Conservation (phyloP, 2,888 invertebrate species). For the Drosophila falleni region DNA sequence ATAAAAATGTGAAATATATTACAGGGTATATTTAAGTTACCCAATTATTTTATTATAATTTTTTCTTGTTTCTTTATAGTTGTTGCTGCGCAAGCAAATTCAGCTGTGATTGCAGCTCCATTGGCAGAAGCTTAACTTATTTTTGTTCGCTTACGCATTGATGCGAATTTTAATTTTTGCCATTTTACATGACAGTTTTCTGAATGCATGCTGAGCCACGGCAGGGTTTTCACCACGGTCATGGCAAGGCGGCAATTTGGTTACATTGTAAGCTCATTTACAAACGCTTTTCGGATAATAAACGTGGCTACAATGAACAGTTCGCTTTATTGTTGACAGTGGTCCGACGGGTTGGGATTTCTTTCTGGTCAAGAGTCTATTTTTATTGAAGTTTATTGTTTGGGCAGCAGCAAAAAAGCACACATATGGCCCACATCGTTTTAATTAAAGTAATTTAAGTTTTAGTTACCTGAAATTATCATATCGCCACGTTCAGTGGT, state of each 20-base stretch:
- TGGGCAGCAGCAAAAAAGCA: background rate
- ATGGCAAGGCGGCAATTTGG: slow-evolving; percentile 46
- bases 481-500: slow-evolving; percentile 95
- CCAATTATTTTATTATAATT: too few species aligned
- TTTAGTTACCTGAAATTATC: slow-evolving; percentile 93
- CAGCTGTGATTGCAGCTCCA: slow-evolving; percentile 30
- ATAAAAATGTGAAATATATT: background rate
- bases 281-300: slow-evolving; percentile 65
- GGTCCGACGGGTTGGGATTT: background rate
- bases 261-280: slow-evolving; percentile 76
- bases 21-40: slow-evolving; percentile 10
- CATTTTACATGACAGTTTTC: slow-evolving; percentile 54
- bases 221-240: slow-evolving; percentile 3
- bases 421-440: background rate
- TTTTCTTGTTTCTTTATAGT: slow-evolving; percentile 6
- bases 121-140: slow-evolving; percentile 44
- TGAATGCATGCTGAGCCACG: slow-evolving; percentile 24
- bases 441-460: slow-evolving; percentile 1
- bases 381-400: slow-evolving; percentile 20
- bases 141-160: slow-evolving; percentile 48
- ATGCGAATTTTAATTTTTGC: slow-evolving; percentile 49
- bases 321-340: background rate
- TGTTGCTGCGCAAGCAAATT: slow-evolving; percentile 17
- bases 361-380: slow-evolving; percentile 1
- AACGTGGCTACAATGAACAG: slow-evolving; percentile 35